A percentile compares a stretch with the other conserved stretches of the same genome.
phyloP scores from a whole-genome alignment of 2,888 invertebrate genomes.

The Alloplasta piceator region DNA sequence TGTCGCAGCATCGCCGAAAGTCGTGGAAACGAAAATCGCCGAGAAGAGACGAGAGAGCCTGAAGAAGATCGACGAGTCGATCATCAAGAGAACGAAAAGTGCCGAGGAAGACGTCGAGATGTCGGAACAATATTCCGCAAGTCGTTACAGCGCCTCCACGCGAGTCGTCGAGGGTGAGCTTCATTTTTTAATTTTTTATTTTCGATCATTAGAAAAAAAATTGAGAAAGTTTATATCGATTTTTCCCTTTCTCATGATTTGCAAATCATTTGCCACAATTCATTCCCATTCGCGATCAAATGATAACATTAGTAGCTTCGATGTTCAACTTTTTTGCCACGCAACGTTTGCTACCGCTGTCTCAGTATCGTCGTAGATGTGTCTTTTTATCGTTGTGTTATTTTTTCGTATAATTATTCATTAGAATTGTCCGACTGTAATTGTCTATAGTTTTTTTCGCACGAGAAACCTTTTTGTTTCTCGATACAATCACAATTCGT shows the following conservation, averaged over 20 bases:
- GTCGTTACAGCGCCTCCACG: conserved; percentile 86
- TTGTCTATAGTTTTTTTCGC: too few relatives aligned
- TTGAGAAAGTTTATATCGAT: neutral
- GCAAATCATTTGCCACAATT: conserved; percentile 27
- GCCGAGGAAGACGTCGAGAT: conserved; percentile 78
- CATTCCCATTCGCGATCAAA: conserved; percentile 31
- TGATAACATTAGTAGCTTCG: conserved; percentile 6
- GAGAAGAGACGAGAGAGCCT: conserved; percentile 71
- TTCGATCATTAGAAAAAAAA: neutral
- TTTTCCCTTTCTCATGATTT: conserved; percentile 6
- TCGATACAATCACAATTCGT: neutral
- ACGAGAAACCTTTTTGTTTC: neutral
- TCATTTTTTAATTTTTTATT: neutral
- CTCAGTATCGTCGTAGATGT: conserved; percentile 30
- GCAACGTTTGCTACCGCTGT: conserved; percentile 25
- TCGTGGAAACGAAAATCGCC: conserved; percentile 64
- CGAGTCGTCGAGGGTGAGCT: conserved; percentile 86
- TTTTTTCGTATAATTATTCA: neutral
- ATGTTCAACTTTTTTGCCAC: conserved; percentile 16
- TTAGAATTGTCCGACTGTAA: too few relatives aligned
- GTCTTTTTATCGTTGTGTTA: conserved; percentile 20
- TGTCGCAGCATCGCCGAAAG: conserved; percentile 60
- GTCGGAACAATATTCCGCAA: conserved; percentile 84
- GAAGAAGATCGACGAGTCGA: conserved; percentile 66
- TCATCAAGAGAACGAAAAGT: conserved; percentile 73